Percentiles rank a stretch among this genome's conserved stretches.
Conservation (phyloP, 2,888 invertebrate species). For the Dicyrtomina minuta region DNA sequence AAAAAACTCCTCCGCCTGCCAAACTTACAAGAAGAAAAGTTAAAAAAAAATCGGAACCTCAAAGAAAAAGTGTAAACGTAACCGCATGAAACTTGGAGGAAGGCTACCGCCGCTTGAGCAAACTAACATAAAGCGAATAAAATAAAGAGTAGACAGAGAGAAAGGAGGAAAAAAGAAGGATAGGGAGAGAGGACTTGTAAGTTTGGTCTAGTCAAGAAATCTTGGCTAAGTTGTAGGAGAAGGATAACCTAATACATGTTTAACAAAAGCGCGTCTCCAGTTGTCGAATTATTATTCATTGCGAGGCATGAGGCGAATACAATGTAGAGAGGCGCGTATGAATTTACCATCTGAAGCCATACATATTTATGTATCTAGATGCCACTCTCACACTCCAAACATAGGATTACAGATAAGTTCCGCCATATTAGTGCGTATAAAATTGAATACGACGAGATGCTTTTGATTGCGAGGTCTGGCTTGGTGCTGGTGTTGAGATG, state of each 20-base stretch:
- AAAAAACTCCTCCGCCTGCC: not conserved
- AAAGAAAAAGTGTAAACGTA: slow-evolving; percentile 2
- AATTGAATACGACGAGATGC: not conserved
- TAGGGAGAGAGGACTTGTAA: not conserved
- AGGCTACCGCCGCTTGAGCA: not conserved
- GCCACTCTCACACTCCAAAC: not conserved
- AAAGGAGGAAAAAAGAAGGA: not conserved
- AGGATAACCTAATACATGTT: slow-evolving; percentile 16
- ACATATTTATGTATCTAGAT: not conserved
- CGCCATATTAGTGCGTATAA: slow-evolving; percentile 4
- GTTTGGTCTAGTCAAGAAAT: slow-evolving; percentile 7
- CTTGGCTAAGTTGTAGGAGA: not conserved
- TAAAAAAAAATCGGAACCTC: not conserved
- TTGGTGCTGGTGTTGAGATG: too few species aligned
- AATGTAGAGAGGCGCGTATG: not conserved
- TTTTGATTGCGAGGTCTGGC: slow-evolving; percentile 7
- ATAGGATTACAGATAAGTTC: not conserved
- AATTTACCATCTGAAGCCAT: not conserved
- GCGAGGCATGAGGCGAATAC: slow-evolving; percentile 14
- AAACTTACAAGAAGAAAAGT: not conserved
- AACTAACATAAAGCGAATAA: not conserved
- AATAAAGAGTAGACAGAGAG: slow-evolving; percentile 2
- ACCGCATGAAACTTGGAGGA: not conserved
- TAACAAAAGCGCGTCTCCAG: slow-evolving; percentile 12
- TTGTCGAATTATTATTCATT: slow-evolving; percentile 29